Percentiles rank a stretch among this genome's conserved stretches.
phyloP scores from a whole-genome alignment of 2,113 vertebrate genomes.

The Eulacestoma nigropectus region DNA sequence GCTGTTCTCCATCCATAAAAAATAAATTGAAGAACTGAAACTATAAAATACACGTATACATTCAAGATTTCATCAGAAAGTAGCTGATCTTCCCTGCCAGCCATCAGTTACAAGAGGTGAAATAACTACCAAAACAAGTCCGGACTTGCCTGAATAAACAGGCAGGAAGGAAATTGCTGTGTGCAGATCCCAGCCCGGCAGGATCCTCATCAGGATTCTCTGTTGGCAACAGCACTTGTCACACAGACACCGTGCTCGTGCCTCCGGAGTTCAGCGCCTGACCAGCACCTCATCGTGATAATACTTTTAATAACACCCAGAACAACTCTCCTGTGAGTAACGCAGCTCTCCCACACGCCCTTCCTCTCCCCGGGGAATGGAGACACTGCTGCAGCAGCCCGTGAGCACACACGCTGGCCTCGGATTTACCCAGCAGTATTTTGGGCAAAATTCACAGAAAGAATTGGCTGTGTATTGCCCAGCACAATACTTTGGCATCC shows the following conservation, averaged over 20 bases:
- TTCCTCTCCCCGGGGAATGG: background rate
- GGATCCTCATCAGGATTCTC: background rate
- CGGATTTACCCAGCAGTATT: background rate
- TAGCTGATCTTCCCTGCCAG: background rate
- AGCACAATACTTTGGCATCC: background rate
- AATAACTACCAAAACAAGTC: background rate
- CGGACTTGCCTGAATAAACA: background rate
- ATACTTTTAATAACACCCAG: background rate
- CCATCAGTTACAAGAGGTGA: background rate
- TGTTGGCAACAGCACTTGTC: accelerated
- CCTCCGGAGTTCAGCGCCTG: background rate
- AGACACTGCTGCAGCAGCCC: background rate
- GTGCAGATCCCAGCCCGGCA: background rate
- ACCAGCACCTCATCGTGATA: background rate
- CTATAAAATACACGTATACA: background rate
- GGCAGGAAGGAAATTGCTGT: background rate
- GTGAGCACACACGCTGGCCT: accelerated
- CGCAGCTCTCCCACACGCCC: accelerated
- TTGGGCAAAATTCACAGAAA: background rate
- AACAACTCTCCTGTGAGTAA: background rate
- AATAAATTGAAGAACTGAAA: background rate
- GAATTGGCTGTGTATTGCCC: background rate
- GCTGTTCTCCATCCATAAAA: background rate
- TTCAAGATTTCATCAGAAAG: background rate
- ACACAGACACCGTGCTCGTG: background rate